phyloP scores from a whole-genome alignment of 2,797 vertebrate genomes.

The Craterocephalus amniculus region DNA sequence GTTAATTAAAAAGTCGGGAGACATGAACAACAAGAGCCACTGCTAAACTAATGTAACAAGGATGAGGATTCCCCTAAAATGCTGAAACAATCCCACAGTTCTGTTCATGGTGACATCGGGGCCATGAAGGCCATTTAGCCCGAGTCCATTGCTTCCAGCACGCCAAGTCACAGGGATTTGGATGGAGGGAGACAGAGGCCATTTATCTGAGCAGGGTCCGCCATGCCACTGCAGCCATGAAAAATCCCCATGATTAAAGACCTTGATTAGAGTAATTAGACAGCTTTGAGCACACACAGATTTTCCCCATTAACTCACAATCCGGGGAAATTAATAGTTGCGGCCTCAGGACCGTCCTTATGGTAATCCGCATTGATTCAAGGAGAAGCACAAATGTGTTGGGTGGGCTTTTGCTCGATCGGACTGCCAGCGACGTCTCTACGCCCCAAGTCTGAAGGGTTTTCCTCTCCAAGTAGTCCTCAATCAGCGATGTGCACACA shows the following conservation, averaged over 20 bases:
- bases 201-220: constrained; percentile 52
- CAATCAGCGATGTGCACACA: constrained; percentile 36
- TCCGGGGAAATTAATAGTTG: constrained; percentile 67
- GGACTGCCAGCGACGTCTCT: constrained; percentile 25
- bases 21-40: no score
- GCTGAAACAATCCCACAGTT: no score
- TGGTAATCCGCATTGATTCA: constrained; percentile 58
- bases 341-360: constrained; percentile 47
- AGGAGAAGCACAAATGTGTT: constrained; percentile 29
- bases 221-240: constrained; percentile 49
- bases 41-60: no score
- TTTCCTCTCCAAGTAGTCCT: constrained; percentile 55
- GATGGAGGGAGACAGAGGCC: constrained; percentile 23
- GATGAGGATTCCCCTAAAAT: no score
- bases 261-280: constrained; percentile 78
- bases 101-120: neutral
- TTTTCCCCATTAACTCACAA: constrained; percentile 59
- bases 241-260: constrained; percentile 75
- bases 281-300: constrained; percentile 58
- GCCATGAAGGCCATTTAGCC: constrained; percentile 45
- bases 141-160: constrained; percentile 27
- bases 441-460: constrained; percentile 44
- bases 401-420: constrained; percentile 4
- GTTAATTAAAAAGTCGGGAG: no score
- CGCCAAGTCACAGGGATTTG: constrained; percentile 31